Conservation (phyloP, 2,797 vertebrate species). For the Anas flavirostris region DNA sequence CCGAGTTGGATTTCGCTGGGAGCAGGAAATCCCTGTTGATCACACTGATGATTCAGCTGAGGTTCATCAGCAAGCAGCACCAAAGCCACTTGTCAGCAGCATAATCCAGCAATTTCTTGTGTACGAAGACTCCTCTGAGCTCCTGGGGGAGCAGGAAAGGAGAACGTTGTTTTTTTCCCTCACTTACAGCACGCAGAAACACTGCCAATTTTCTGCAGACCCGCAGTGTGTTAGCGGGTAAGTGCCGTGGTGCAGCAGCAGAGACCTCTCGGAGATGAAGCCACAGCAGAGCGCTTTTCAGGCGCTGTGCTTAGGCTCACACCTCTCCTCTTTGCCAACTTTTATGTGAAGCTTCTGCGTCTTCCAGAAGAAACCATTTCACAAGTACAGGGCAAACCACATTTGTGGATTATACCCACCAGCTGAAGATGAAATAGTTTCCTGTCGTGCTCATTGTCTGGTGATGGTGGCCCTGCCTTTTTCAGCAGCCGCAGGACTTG, state of each 20-base stretch:
- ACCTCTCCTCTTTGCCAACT: background rate
- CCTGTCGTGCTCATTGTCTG: background rate
- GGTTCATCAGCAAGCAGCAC: background rate
- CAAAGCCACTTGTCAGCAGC: background rate
- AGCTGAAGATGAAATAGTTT: background rate
- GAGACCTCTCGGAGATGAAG: background rate
- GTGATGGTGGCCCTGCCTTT: background rate
- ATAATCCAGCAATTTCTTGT: background rate
- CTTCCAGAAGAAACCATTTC: background rate
- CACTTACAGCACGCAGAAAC: accelerated
- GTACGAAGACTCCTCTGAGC: background rate
- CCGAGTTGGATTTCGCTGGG: accelerated
- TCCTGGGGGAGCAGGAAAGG: background rate
- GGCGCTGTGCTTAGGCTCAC: background rate
- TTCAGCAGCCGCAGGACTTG: background rate
- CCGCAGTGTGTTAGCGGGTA: background rate
- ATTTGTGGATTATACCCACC: background rate
- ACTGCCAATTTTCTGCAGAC: background rate
- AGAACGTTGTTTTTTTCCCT: background rate
- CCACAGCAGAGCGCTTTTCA: background rate
- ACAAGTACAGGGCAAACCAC: background rate
- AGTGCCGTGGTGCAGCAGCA: background rate
- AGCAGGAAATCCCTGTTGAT: background rate
- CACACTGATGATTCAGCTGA: background rate
- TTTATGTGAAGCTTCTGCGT: background rate